Conservation (phyloP, 2,113 vertebrate genomes). For the Danio rerio region DNA sequence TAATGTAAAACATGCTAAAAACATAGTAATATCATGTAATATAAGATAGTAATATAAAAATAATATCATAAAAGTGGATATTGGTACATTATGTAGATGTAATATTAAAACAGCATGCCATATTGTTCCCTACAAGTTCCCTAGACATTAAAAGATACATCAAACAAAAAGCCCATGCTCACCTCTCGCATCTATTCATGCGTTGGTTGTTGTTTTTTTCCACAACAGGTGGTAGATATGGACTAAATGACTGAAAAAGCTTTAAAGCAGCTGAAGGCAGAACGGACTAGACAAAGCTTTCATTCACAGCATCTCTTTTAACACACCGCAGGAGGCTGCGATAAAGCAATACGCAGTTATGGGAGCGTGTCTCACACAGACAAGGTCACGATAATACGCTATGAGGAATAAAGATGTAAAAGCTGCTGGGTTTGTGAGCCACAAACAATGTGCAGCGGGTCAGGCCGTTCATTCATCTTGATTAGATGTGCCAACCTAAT, state of each 20-base stretch:
- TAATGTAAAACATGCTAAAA: not conserved
- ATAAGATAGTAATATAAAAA: too few species aligned
- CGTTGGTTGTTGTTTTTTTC: not conserved
- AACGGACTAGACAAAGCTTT: not conserved
- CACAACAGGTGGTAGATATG: slow-evolving; percentile 31
- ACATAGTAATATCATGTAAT: not conserved
- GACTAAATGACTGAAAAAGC: slow-evolving; percentile 25
- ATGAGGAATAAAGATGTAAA: slow-evolving; percentile 42
- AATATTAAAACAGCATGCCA: too few species aligned
- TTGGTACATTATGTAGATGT: too few species aligned
- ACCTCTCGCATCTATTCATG: slow-evolving; percentile 7
- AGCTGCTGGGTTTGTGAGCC: slow-evolving; percentile 23
- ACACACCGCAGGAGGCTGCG: not conserved
- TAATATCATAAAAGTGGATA: not conserved
- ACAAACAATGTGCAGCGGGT: slow-evolving; percentile 73
- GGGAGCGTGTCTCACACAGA: slow-evolving; percentile 23
- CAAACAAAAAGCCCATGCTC: not conserved
- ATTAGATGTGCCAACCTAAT: slow-evolving; percentile 97
- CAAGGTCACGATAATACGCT: slow-evolving; percentile 33
- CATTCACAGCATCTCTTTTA: slow-evolving; percentile 24
- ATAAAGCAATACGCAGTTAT: slow-evolving; percentile 32
- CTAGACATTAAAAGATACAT: not conserved
- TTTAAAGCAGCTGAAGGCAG: slow-evolving; percentile 30
- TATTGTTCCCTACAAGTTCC: too few species aligned
- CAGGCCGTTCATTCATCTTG: slow-evolving; percentile 89